These are phyloP conservation scores for Volucella bombylans DNA, from an alignment of 2,888 invertebrate species.

Conservation along the genomic window DNA sequence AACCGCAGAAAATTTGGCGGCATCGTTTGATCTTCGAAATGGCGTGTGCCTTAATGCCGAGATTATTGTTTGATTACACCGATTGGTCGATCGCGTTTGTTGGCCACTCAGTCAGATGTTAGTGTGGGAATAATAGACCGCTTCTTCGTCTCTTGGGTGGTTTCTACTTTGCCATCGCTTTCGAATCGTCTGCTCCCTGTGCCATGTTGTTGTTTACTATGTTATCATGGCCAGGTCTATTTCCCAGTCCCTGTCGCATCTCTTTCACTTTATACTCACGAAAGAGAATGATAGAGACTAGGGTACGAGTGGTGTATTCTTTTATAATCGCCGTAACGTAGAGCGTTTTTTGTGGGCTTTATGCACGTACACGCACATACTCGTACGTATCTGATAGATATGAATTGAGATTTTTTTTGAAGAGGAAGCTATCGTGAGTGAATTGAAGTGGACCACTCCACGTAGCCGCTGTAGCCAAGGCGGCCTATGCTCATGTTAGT, in stretches of 20 bases:
- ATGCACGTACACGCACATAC: no score
- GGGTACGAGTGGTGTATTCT: slow-evolving; percentile 27
- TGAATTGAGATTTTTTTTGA: slow-evolving; percentile 38
- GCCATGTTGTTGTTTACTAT: slow-evolving; percentile 32
- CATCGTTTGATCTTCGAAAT: slow-evolving; percentile 81
- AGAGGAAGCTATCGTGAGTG: slow-evolving; percentile 29
- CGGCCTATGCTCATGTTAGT: background rate
- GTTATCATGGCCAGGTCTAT: slow-evolving; percentile 10
- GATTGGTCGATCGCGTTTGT: slow-evolving; percentile 71
- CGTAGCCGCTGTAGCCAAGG: background rate
- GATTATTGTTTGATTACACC: slow-evolving; percentile 81
- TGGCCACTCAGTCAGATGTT: slow-evolving; percentile 18
- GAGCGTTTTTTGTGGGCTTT: slow-evolving; percentile 32
- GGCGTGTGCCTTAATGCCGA: slow-evolving; percentile 83
- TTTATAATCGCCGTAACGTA: slow-evolving; percentile 44
- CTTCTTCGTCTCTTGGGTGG: slow-evolving; percentile 22
- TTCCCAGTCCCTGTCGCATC: slow-evolving; percentile 1
- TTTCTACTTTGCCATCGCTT: slow-evolving; percentile 6
- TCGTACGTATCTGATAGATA: slow-evolving; percentile 31
- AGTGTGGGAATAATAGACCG: slow-evolving; percentile 69
- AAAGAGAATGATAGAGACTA: background rate
- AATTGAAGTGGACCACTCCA: slow-evolving; percentile 41
- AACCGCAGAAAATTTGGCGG: slow-evolving; percentile 82
- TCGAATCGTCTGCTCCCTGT: slow-evolving; percentile 10
- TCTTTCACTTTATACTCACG: background rate